These are phyloP conservation scores for Agelas oroides DNA, from an alignment of 37 sponge, comb jelly and placozoan genomes.

Conservation along the genomic window DNA sequence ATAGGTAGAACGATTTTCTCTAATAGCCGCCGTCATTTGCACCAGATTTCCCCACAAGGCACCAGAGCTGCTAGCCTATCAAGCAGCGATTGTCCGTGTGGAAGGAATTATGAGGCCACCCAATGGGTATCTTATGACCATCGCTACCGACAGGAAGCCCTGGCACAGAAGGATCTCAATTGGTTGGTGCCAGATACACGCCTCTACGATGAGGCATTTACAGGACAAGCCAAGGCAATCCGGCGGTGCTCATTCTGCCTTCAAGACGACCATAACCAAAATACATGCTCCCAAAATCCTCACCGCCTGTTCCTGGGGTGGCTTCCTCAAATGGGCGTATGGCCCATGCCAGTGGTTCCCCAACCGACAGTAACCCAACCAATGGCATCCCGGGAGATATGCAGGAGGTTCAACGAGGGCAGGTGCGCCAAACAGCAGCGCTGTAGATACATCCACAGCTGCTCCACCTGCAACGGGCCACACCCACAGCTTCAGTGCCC, in stretches of 20 bases:
- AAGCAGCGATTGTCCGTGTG: neutral
- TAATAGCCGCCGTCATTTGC: slow-evolving; percentile 1
- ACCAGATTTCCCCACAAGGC: slow-evolving; percentile 1
- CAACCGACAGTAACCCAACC: no score
- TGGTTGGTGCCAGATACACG: neutral
- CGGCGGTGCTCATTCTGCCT: slow-evolving; percentile 11
- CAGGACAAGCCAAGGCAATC: neutral
- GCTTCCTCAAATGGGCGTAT: no score
- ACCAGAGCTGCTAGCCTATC: slow-evolving; percentile 18
- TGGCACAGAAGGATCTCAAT: neutral
- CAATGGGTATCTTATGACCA: slow-evolving; percentile 3
- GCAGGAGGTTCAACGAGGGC: no score
- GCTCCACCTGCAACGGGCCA: no score
- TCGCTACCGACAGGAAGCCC: neutral
- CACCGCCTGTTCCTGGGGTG: neutral
- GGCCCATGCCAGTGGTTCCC: no score
- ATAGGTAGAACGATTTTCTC: neutral
- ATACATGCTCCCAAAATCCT: neutral
- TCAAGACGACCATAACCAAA: neutral
- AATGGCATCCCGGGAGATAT: no score
- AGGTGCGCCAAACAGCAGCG: no score
- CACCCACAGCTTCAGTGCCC: no score
- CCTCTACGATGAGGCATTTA: slow-evolving; percentile 15
- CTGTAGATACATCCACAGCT: no score
- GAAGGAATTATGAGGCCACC: neutral